Conservation (phyloP, 30 jellyfish, hydroid and myxozoan genomes). For the Hydractinia echinata region DNA sequence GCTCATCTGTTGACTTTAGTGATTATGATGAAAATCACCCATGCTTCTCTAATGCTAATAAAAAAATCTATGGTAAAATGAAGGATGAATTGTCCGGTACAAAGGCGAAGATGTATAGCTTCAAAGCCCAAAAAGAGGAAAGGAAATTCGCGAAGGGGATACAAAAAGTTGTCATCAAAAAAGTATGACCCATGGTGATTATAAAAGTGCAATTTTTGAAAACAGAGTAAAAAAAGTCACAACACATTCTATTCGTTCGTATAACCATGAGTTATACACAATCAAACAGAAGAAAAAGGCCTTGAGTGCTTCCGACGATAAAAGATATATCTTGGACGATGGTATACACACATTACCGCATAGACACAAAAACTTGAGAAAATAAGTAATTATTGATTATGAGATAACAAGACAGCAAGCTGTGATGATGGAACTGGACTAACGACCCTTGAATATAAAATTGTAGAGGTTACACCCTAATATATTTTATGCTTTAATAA, state of each 20-base stretch:
- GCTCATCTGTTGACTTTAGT: too few relatives aligned
- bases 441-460: too few relatives aligned
- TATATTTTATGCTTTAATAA: too few relatives aligned
- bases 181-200: background rate
- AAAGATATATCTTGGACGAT: background rate
- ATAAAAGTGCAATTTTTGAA: background rate
- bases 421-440: too few relatives aligned
- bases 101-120: too few relatives aligned
- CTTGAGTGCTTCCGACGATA: background rate
- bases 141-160: background rate
- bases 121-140: background rate
- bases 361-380: background rate
- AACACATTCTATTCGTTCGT: background rate
- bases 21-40: background rate
- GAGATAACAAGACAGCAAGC: too few relatives aligned
- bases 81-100: background rate
- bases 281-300: too few relatives aligned
- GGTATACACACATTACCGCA: slow-evolving; percentile 7
- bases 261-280: background rate
- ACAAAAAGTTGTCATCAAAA: background rate
- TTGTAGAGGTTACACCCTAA: too few relatives aligned
- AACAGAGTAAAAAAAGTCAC: background rate
- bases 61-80: background rate
- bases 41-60: background rate
- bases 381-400: too few relatives aligned